Percentiles rank a stretch among this genome's conserved stretches.
phyloP scores from a whole-genome alignment of 2,797 vertebrate genomes.

The Antennarius maculatus region DNA sequence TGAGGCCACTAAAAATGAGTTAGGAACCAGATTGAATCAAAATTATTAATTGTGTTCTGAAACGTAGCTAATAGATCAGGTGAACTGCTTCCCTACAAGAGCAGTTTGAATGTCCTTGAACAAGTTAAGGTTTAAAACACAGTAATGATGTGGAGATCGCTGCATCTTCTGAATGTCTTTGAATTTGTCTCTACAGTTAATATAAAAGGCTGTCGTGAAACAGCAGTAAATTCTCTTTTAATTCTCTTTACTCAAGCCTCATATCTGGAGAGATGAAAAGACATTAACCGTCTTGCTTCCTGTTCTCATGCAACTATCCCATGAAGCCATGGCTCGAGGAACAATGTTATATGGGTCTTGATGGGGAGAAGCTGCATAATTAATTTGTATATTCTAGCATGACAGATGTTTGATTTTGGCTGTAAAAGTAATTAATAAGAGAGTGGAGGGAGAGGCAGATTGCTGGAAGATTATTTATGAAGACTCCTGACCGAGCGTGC shows the following conservation, averaged over 20 bases:
- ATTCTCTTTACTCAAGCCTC: conserved; percentile 3
- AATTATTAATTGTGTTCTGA: not conserved
- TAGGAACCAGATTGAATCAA: not conserved
- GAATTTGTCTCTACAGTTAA: conserved; percentile 8
- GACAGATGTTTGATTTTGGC: conserved; percentile 89
- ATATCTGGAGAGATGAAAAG: conserved; percentile 16
- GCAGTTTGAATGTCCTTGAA: no score
- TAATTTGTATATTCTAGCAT: conserved; percentile 86
- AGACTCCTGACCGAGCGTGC: conserved; percentile 75
- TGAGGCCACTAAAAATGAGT: not conserved
- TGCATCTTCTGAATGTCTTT: conserved; percentile 8
- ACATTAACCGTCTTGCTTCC: not conserved
- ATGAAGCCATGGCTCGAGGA: conserved; percentile 46
- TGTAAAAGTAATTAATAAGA: conserved; percentile 85
- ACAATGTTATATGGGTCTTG: conserved; percentile 71
- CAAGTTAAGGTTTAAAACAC: conserved; percentile 12
- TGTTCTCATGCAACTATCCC: conserved; percentile 4
- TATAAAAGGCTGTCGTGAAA: conserved; percentile 1
- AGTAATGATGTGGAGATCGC: not conserved
- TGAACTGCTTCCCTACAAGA: not conserved
- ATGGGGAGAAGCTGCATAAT: conserved; percentile 85
- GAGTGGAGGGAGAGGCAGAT: conserved; percentile 82
- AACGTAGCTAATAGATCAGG: not conserved
- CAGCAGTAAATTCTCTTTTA: conserved; percentile 10
- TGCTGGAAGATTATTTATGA: conserved; percentile 88